Evolutionary conservation across 92 coral and sea anemone species (phyloP).

Genomic region (Montipora capitata): DNA sequence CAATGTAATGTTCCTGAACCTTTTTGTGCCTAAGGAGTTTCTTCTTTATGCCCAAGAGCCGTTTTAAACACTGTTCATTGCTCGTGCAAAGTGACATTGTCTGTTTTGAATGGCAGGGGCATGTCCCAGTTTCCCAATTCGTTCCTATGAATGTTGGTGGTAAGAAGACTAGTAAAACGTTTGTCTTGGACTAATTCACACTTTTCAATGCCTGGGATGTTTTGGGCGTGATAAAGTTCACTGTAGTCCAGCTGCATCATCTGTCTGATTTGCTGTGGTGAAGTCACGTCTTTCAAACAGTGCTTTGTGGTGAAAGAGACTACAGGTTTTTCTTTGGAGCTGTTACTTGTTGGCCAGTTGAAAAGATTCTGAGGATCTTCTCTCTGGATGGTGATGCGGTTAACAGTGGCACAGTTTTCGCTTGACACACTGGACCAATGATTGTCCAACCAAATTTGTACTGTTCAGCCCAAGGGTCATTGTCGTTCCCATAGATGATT

Average conservation of each 20-base stretch:
- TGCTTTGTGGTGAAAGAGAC: constrained; percentile 26
- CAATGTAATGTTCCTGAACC: constrained; percentile 42
- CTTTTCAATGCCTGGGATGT: constrained; percentile 25
- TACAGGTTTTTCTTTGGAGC: constrained; percentile 22
- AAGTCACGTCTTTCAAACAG: constrained; percentile 37
- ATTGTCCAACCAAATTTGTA: constrained; percentile 74
- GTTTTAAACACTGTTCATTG: constrained; percentile 24
- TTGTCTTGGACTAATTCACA: constrained; percentile 21
- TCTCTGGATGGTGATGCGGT: constrained; percentile 35
- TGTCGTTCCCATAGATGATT: constrained; percentile 71
- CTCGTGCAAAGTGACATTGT: constrained; percentile 5
- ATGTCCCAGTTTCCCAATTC: constrained; percentile 60
- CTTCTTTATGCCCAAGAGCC: constrained; percentile 54
- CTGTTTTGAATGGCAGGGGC: constrained; percentile 59
- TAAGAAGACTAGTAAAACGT: constrained; percentile 25
- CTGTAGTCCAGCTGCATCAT: constrained; percentile 77
- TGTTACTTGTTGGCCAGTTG: constrained; percentile 44
- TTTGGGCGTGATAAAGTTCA: constrained; percentile 43
- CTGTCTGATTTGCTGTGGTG: constrained; percentile 64
- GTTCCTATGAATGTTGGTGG: constrained; percentile 16
- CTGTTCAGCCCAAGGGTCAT: constrained; percentile 87
- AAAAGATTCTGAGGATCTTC: background rate
- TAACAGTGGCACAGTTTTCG: constrained; percentile 35
- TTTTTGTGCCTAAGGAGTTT: constrained; percentile 39
- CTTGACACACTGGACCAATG: constrained; percentile 52